Base-by-base conservation (phyloP, 2,113 vertebrate genomes). In the Pygoscelis adeliae region DNA sequence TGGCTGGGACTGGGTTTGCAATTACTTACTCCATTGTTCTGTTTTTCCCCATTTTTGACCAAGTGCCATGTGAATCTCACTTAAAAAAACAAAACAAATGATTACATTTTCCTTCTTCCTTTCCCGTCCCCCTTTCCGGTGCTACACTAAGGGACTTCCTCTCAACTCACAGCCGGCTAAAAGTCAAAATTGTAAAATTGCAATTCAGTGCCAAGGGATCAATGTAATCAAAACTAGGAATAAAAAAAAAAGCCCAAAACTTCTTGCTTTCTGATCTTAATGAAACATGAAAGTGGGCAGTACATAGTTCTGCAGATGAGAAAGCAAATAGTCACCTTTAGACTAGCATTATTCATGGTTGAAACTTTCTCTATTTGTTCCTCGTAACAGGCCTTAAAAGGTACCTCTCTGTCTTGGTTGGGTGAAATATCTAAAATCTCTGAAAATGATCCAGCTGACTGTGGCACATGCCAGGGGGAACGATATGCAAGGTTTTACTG, bases 11-110 rank as follows among this genome's bases (percentile, higher is more conserved):
- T 80, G 62, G 46, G 38, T 85, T 95, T 91, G 87, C 66, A 89
- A 89, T 87, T 85, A 91, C 84, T 96, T 93, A 55, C 16, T 73
- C 89, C 73, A 94, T 89, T 97, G 94, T 91, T 94, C 86, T 76
- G 36, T 46, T 85, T 92, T 83, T 61, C 73, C 44, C 49, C 46
- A 76, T 85, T 94, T 94, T 88, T 93, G 90, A 93, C 65, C 61
- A 69, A 78, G 47, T 87, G 94, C 81, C 77, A 88, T 74, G 89
- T 84, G 80, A 95, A 72, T 87, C 83, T 95, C 77, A 87, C 40
- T 95, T 94, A 44, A 76, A 92, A 91, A 87, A 66, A 13, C 87
- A 97, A 85, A 91, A 29, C 76, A 94, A 94, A 78, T 6, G 50
- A 76, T 62, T 91, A 66, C 25, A 77, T 93, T 96, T 96, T 91